Evolutionary conservation across 2,113 vertebrate species (phyloP).

Genomic region (Glaucidium brasilianum): DNA sequence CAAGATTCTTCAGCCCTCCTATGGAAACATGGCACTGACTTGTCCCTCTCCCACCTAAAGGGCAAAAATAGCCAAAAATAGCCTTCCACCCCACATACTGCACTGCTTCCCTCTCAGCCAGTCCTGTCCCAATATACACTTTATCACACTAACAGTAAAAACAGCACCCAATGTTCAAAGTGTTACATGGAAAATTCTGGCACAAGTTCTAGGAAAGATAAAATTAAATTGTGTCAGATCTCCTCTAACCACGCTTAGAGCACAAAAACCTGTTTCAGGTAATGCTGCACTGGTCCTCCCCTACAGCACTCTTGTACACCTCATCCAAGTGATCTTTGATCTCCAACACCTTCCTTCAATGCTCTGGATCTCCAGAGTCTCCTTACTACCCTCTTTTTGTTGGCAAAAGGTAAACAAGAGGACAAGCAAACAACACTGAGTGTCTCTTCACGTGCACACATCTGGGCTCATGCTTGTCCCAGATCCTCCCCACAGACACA

Average conservation of each 20-base stretch:
- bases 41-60: background rate
- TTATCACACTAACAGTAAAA: background rate
- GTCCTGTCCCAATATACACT: background rate
- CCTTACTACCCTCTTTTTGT: background rate
- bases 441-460: accelerated
- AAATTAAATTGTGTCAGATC: background rate
- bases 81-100: accelerated
- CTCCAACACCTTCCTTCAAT: background rate
- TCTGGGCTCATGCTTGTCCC: background rate
- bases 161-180: accelerated
- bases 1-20: background rate
- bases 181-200: accelerated
- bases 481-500: background rate
- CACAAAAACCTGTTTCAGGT: background rate
- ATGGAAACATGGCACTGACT: background rate
- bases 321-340: background rate
- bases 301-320: background rate
- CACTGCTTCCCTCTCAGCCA: background rate
- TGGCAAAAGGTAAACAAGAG: background rate
- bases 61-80: background rate
- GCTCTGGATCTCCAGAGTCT: background rate
- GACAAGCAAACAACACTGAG: background rate
- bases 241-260: background rate
- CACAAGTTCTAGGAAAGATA: background rate
- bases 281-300: accelerated